Percentiles rank a stretch among this genome's conserved stretches.
Evolutionary conservation across 2,113 vertebrate species (phyloP).

Genomic region (Burhinus oedicnemus): DNA sequence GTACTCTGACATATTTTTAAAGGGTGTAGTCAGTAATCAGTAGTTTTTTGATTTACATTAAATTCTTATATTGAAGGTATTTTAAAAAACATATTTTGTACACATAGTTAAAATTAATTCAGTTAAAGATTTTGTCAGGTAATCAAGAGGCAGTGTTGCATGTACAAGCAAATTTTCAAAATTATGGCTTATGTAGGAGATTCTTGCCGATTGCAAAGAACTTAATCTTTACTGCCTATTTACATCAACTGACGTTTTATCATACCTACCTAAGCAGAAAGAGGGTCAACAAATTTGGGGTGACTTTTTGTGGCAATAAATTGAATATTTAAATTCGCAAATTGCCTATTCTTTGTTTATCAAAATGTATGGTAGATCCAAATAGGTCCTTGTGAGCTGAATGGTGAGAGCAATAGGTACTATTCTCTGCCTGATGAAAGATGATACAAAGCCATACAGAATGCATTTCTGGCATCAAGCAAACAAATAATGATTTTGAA

Average conservation of each 20-base stretch:
- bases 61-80: neutral
- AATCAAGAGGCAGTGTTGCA: neutral
- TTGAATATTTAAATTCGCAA: neutral
- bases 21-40: neutral
- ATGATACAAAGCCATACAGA: neutral
- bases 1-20: neutral
- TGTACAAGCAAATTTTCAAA: neutral
- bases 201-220: neutral
- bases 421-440: neutral
- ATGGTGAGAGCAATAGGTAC: neutral
- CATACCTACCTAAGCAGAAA: neutral
- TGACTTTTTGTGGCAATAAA: neutral
- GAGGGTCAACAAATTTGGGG: neutral
- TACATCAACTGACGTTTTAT: neutral
- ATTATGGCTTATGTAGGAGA: neutral
- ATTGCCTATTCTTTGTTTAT: neutral
- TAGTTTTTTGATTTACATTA: neutral
- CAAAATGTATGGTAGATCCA: neutral
- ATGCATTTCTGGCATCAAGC: neutral
- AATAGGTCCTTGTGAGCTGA: neutral
- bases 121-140: neutral
- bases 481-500: conserved; percentile 1
- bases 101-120: neutral
- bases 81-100: neutral
- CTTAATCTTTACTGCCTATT: neutral